Percentiles rank a stretch among this genome's conserved stretches.
Conservation (phyloP, 92 coral and sea anemone species). For the Epizoanthus scotinus region DNA sequence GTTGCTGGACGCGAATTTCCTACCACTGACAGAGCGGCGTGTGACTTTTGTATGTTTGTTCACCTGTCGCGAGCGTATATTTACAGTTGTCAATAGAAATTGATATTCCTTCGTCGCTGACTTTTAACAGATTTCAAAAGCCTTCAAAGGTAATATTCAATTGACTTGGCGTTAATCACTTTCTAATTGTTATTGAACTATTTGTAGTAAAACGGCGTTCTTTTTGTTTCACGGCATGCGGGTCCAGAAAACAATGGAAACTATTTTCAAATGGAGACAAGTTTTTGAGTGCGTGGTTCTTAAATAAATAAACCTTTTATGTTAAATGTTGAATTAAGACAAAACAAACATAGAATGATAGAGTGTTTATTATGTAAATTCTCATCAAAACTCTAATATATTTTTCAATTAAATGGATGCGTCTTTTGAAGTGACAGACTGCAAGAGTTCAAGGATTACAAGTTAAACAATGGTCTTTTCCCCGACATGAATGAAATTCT, state of each 20-base stretch:
- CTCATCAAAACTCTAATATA: constrained; percentile 42
- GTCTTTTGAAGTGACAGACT: constrained; percentile 40
- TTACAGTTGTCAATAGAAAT: constrained; percentile 32
- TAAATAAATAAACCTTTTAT: constrained; percentile 78
- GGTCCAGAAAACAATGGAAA: constrained; percentile 65
- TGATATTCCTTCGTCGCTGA: constrained; percentile 58
- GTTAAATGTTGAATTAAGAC: constrained; percentile 49
- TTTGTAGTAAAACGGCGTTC: constrained; percentile 72
- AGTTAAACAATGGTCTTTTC: constrained; percentile 21
- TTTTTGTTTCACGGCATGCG: constrained; percentile 88
- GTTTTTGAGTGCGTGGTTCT: constrained; percentile 70
- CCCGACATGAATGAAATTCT: constrained; percentile 29
- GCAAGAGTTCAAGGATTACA: constrained; percentile 28
- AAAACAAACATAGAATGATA: constrained; percentile 45
- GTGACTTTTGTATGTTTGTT: constrained; percentile 65
- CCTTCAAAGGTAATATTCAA: constrained; percentile 83
- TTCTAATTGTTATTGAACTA: constrained; percentile 74
- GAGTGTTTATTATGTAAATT: constrained; percentile 46
- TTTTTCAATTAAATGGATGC: constrained; percentile 46
- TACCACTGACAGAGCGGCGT: constrained; percentile 43
- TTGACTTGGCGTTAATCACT: constrained; percentile 80
- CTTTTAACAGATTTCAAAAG: constrained; percentile 72
- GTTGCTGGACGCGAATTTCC: constrained; percentile 30
- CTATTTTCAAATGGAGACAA: constrained; percentile 69
- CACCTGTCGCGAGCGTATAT: constrained; percentile 58